These are phyloP conservation scores for Aphyosemion australe DNA, from an alignment of 2,113 vertebrate genomes.

Conservation along the genomic window DNA sequence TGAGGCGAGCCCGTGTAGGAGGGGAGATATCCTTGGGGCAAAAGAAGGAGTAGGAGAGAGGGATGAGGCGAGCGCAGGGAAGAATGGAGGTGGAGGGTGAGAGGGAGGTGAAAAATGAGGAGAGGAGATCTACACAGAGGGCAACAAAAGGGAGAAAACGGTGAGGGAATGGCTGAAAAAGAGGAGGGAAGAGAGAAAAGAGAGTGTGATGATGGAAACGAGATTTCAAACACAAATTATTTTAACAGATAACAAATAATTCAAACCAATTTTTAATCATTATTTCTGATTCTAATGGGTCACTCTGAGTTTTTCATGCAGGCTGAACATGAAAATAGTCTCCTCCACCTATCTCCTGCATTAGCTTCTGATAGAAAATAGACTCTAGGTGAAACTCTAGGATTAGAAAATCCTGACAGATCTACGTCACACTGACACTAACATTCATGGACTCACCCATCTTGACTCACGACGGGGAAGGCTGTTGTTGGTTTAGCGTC, in stretches of 20 bases:
- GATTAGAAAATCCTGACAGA: too few species aligned
- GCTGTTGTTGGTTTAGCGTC: too few species aligned
- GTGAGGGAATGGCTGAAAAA: neutral
- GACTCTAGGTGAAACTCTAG: too few species aligned
- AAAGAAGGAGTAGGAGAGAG: constrained; percentile 70
- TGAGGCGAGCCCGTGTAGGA: constrained; percentile 72
- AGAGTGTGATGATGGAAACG: constrained; percentile 40
- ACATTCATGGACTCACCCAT: too few species aligned
- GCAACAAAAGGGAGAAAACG: constrained; percentile 16
- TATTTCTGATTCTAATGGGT: too few species aligned
- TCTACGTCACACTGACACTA: too few species aligned
- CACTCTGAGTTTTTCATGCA: too few species aligned
- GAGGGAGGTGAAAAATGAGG: constrained; percentile 52
- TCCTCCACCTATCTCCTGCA: too few species aligned
- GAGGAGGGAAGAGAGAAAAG: constrained; percentile 9
- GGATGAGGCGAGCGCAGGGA: constrained; percentile 64
- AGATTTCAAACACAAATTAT: constrained; percentile 46
- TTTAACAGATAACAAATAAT: constrained; percentile 38
- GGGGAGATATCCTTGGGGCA: constrained; percentile 75
- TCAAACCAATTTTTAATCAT: too few species aligned
- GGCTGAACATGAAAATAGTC: too few species aligned
- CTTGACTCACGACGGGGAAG: too few species aligned
- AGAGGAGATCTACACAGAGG: constrained; percentile 34
- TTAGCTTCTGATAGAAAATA: too few species aligned
- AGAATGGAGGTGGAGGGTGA: constrained; percentile 64